These are phyloP conservation scores for Diceros bicornis DNA, from an alignment of 2,797 vertebrate genomes.

Conservation along the genomic window DNA sequence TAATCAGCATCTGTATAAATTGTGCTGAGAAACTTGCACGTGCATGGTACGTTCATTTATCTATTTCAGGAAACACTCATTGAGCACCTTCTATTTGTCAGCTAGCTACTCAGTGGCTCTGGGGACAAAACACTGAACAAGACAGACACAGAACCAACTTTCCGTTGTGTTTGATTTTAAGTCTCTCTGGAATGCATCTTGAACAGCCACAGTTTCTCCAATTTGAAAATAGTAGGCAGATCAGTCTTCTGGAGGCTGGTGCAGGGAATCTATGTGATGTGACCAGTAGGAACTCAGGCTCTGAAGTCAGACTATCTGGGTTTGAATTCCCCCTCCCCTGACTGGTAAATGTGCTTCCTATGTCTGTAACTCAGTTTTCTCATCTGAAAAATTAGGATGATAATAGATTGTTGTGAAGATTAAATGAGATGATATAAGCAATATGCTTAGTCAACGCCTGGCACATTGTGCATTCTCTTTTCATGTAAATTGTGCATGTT, in stretches of 20 bases:
- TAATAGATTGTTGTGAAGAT: background rate
- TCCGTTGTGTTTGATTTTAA: background rate
- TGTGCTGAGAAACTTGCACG: background rate
- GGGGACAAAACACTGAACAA: background rate
- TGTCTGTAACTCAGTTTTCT: background rate
- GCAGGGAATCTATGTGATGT: rapidly evolving
- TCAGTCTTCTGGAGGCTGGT: background rate
- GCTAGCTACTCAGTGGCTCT: background rate
- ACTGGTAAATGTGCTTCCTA: background rate
- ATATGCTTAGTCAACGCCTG: background rate
- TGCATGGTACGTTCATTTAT: background rate
- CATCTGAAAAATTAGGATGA: background rate
- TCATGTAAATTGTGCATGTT: rapidly evolving
- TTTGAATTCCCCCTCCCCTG: background rate
- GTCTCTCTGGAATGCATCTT: background rate
- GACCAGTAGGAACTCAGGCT: background rate
- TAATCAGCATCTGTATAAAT: background rate
- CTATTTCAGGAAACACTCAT: background rate
- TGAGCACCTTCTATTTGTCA: background rate
- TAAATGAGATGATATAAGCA: background rate
- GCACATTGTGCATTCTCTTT: background rate
- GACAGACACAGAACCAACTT: background rate
- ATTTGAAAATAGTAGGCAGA: background rate
- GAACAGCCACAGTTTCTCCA: background rate
- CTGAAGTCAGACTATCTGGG: background rate